Percentiles rank a stretch among this genome's conserved stretches.
phyloP scores from a whole-genome alignment of 2,113 vertebrate species.

The Glaucomys volans region DNA sequence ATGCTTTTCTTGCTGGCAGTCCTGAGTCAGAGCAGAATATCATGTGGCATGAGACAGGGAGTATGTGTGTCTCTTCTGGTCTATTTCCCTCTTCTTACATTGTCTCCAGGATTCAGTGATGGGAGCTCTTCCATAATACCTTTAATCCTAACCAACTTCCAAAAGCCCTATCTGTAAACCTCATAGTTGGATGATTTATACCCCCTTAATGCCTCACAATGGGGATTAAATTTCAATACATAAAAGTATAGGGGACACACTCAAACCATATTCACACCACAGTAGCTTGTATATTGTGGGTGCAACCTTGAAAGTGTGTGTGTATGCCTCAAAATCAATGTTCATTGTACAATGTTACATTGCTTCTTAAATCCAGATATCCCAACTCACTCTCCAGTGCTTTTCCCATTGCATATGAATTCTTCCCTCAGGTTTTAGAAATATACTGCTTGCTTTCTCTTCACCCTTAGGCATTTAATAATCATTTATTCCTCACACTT shows the following conservation, averaged over 20 bases:
- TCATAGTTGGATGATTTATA: not conserved
- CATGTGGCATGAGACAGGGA: accelerated
- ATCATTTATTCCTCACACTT: conserved; percentile 65
- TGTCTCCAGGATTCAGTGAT: not conserved
- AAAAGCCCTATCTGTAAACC: not conserved
- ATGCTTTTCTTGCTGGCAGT: not conserved
- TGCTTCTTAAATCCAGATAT: not conserved
- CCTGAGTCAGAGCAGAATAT: not conserved
- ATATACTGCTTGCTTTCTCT: not conserved
- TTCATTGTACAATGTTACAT: not conserved
- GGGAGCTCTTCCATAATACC: not conserved
- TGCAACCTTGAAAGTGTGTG: not conserved
- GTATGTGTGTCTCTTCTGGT: not conserved
- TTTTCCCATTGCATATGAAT: not conserved
- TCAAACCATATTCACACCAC: not conserved
- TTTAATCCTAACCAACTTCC: not conserved
- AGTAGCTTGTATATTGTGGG: not conserved
- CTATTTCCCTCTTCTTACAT: not conserved
- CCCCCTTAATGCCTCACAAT: not conserved
- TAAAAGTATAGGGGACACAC: not conserved
- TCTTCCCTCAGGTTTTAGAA: not conserved
- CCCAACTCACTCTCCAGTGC: not conserved
- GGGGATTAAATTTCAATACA: not conserved
- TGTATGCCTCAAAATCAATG: not conserved
- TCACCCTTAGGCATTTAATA: conserved; percentile 48